Evolutionary conservation across 2,113 vertebrate genomes (phyloP).

Genomic region (Saccopteryx bilineata): DNA sequence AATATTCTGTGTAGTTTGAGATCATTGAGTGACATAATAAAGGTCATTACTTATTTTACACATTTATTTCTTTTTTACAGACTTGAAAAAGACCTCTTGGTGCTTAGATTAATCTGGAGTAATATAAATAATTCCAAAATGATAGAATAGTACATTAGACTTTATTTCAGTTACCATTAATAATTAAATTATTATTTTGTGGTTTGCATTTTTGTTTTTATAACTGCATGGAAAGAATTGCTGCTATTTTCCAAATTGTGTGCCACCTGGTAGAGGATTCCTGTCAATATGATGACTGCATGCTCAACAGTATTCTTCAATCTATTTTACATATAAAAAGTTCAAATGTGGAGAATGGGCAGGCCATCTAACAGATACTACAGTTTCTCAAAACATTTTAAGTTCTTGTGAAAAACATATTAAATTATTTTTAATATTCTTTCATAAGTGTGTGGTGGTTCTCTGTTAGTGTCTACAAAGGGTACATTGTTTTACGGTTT

Average conservation of each 20-base stretch:
- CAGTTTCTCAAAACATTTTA: neutral
- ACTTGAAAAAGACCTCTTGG: conserved; percentile 32
- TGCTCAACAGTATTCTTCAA: neutral
- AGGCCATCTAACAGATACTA: neutral
- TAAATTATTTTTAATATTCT: neutral
- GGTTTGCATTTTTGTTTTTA: conserved; percentile 24
- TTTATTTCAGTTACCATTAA: conserved; percentile 37
- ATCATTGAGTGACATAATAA: neutral
- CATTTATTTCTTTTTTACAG: conserved; percentile 34
- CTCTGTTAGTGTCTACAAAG: neutral
- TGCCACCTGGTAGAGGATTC: neutral
- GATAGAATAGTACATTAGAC: conserved; percentile 21
- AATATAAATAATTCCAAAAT: conserved; percentile 46
- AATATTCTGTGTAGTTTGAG: neutral
- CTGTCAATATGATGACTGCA: neutral
- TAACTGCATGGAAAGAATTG: neutral
- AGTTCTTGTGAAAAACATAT: neutral
- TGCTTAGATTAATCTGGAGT: neutral
- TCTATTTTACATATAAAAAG: neutral
- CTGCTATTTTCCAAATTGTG: neutral
- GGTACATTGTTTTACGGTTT: neutral
- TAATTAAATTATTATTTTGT: conserved; percentile 26
- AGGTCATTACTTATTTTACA: conserved; percentile 41
- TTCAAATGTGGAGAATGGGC: neutral
- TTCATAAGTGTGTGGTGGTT: neutral